phyloP scores from a whole-genome alignment of 2,888 invertebrate species.

The Sphecodes monilicornis region DNA sequence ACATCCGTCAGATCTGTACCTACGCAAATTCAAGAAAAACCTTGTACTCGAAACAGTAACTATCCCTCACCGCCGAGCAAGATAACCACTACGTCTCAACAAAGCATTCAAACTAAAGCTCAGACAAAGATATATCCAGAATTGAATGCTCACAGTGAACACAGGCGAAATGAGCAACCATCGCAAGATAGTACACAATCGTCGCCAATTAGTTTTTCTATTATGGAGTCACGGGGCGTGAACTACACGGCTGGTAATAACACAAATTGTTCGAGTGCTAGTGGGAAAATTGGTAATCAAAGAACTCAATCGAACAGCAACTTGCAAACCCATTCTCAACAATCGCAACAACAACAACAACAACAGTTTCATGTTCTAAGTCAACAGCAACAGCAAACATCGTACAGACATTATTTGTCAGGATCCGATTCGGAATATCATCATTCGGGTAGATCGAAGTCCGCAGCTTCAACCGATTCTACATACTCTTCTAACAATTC shows the following conservation, averaged over 20 bases:
- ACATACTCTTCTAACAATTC: slow-evolving; percentile 87
- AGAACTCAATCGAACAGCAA: slow-evolving; percentile 75
- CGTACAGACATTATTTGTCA: slow-evolving; percentile 88
- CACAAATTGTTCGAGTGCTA: slow-evolving; percentile 70
- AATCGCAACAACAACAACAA: slow-evolving; percentile 81
- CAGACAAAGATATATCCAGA: slow-evolving; percentile 93
- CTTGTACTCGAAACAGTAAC: slow-evolving; percentile 85
- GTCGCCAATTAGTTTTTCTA: slow-evolving; percentile 91
- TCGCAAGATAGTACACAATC: slow-evolving; percentile 88
- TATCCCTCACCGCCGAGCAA: slow-evolving; percentile 86
- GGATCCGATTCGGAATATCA: slow-evolving; percentile 88
- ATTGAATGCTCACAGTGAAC: slow-evolving; percentile 83
- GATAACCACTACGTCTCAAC: slow-evolving; percentile 67
- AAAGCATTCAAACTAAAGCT: slow-evolving; percentile 89
- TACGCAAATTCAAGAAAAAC: slow-evolving; percentile 80
- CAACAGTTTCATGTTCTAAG: slow-evolving; percentile 83
- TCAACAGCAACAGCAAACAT: slow-evolving; percentile 84
- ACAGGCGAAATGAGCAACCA: slow-evolving; percentile 84
- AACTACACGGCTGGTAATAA: slow-evolving; percentile 87
- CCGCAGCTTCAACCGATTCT: slow-evolving; percentile 88
- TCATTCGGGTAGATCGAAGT: slow-evolving; percentile 86
- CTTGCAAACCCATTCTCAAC: slow-evolving; percentile 71
- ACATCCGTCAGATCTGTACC: slow-evolving; percentile 76
- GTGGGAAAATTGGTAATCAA: slow-evolving; percentile 74
- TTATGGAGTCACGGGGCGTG: slow-evolving; percentile 89